Base-by-base conservation (phyloP, 2,888 invertebrate genomes). In the Zaprionus bogoriensis region DNA sequence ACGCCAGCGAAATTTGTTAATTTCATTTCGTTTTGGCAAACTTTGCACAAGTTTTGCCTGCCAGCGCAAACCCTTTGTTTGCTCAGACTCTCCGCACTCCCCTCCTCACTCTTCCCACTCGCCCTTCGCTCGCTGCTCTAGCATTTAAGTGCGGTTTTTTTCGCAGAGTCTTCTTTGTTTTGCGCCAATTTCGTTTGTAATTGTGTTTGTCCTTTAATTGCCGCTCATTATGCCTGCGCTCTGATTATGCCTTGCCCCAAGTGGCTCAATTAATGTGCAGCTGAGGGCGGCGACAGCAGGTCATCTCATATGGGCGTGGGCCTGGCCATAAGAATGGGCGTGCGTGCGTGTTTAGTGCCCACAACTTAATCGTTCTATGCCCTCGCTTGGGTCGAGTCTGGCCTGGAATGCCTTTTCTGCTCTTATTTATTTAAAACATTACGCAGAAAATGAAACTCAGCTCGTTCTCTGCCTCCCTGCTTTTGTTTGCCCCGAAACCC, bases 141-240 rank as follows among this genome's bases (percentile, higher is more conserved):
- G 58, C 51, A 42, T 51, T 42, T 41, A 28, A 27, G 52, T 30
- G 12, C 32, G 14, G 22, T 10, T 20, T 25, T 60, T 47, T 44
- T 30, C 4, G 5, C 44, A 17, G n/a, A n/a, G 27, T 12, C 32
- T 30, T 61, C 23, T 25, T 53, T 61, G 67, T 70, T 59, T 46
- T 58, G 52, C 53, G 51, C 32, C 23, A 39, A 51, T 57, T 55
- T 41, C 22, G 59, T 50, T 83, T 63, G 65, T 83, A 86, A 86
- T 81, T 81, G 80, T 86, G 75, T 81, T 86, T 81, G 81, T 83
- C 84, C 69, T 72, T 83, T 86, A 86, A 86, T 83, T 86, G 84
- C 55, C 67, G 67, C 81, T 68, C 80, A 81, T 86, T 81, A 86
- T 86, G 84, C 80, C 77, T 82, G 64, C 67, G 73, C 83, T 60